phyloP scores from a whole-genome alignment of 2,888 invertebrate species.

The Megamerina dolium region DNA sequence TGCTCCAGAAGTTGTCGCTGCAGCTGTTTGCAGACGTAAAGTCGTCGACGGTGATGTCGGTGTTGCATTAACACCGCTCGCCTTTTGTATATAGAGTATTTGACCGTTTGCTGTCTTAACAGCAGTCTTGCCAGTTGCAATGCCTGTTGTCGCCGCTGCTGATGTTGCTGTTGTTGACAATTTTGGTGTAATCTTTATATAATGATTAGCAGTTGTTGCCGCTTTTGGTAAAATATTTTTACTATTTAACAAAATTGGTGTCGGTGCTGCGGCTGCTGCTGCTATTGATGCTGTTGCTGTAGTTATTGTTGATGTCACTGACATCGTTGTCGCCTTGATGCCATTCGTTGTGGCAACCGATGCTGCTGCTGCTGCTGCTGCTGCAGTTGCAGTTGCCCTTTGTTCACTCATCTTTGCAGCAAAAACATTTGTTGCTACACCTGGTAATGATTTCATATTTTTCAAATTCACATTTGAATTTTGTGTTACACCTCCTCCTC shows the following conservation, averaged over 20 bases:
- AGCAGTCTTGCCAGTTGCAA: slow-evolving; percentile 27
- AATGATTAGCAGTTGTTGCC: slow-evolving; percentile 13
- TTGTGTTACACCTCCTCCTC: no score
- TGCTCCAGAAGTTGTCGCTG: slow-evolving; percentile 5
- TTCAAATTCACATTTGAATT: not conserved
- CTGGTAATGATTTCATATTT: not conserved
- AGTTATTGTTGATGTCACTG: slow-evolving; percentile 2
- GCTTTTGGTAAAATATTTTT: slow-evolving; percentile 24
- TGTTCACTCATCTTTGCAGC: no score
- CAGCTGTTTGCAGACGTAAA: not conserved
- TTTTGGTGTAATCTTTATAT: slow-evolving; percentile 22
- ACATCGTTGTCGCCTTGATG: not conserved
- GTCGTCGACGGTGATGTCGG: slow-evolving; percentile 11
- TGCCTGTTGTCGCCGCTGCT: slow-evolving; percentile 14
- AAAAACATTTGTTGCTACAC: not conserved
- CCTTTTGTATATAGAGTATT: slow-evolving; percentile 49
- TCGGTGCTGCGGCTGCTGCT: not conserved
- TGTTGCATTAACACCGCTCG: slow-evolving; percentile 29
- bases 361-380: slow-evolving; percentile 9
- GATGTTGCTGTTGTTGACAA: slow-evolving; percentile 3
- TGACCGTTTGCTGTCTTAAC: slow-evolving; percentile 49
- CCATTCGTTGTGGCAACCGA: slow-evolving; percentile 10
- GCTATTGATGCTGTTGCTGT: slow-evolving; percentile 7
- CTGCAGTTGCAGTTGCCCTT: slow-evolving; percentile 10
- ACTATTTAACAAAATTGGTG: slow-evolving; percentile 20